phyloP scores from a whole-genome alignment of 2,113 vertebrate species.

The Pachyramphus minor region DNA sequence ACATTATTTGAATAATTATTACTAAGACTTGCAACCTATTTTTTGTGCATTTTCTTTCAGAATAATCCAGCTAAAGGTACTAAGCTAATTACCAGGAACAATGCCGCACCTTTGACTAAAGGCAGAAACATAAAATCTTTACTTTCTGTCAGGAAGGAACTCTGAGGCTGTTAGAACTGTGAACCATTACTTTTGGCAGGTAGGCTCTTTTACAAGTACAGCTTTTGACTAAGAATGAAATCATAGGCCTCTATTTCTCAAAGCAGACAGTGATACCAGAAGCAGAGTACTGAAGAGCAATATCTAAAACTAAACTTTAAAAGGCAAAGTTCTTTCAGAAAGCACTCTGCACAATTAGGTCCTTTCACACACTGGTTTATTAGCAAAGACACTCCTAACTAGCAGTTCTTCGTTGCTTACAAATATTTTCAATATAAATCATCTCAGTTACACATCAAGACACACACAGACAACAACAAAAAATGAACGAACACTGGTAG shows the following conservation, averaged over 20 bases:
- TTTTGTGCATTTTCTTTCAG: background rate
- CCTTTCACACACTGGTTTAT: background rate
- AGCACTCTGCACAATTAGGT: background rate
- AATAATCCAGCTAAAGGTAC: background rate
- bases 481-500: no score
- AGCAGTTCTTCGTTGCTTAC: background rate
- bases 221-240: background rate
- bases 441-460: background rate
- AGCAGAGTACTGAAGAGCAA: background rate
- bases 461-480: background rate
- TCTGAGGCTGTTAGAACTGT: background rate
- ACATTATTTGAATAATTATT: background rate
- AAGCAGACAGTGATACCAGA: background rate
- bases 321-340: background rate
- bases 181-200: background rate
- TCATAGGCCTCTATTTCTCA: background rate
- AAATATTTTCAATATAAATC: background rate
- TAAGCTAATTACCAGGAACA: background rate
- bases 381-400: background rate
- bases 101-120: background rate
- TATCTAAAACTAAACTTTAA: background rate
- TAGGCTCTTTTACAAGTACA: background rate
- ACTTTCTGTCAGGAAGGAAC: background rate
- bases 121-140: background rate
- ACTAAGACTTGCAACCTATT: background rate